phyloP scores from a whole-genome alignment of 2,113 vertebrate genomes.

The Diadophis punctatus region DNA sequence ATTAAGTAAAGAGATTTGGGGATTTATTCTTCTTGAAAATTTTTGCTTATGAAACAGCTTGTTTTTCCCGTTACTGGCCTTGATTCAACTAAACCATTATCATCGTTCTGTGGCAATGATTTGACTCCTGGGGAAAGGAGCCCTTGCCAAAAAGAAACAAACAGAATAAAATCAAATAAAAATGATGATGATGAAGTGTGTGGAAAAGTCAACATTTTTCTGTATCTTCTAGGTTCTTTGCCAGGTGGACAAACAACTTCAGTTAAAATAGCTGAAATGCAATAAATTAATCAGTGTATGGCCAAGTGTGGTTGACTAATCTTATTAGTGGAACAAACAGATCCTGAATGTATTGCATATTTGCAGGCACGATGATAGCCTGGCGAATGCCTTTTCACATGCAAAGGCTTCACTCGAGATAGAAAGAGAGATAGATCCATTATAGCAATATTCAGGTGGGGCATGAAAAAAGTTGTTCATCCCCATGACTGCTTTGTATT shows the following conservation, averaged over 20 bases:
- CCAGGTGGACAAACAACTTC: not conserved
- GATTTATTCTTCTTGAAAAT: not conserved
- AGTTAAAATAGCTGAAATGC: not conserved
- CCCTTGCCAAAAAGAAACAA: not conserved
- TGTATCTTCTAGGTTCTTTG: not conserved
- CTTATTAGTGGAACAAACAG: not conserved
- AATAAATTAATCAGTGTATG: not conserved
- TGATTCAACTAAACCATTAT: not conserved
- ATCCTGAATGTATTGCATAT: not conserved
- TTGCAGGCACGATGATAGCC: not conserved
- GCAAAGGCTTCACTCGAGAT: not conserved
- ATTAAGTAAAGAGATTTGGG: not conserved
- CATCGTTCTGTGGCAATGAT: not conserved
- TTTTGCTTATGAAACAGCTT: not conserved
- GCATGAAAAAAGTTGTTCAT: not conserved
- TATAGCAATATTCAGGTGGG: not conserved
- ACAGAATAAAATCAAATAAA: not conserved
- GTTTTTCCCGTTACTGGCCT: not conserved
- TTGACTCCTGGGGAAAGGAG: not conserved
- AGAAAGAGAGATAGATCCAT: not conserved
- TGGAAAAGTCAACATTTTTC: not conserved
- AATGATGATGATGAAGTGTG: not conserved
- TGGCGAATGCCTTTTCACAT: not conserved
- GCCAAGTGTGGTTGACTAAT: not conserved
- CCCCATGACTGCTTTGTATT: not conserved